Evolutionary conservation across 2,888 invertebrate species (phyloP).

Genomic region (Hirtodrosophila duncani): DNA sequence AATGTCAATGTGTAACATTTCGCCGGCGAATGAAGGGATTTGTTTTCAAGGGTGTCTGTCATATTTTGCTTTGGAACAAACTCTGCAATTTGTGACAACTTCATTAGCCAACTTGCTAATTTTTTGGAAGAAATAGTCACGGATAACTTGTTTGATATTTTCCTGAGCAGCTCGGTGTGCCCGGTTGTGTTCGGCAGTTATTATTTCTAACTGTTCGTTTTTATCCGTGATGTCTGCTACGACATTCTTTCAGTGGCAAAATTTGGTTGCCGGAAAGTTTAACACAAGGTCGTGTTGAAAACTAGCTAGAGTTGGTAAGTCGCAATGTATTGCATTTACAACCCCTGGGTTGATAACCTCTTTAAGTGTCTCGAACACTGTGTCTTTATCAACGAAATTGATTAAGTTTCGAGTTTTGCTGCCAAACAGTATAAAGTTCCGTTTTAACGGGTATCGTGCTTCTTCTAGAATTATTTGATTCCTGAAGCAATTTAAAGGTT

Average conservation of each 20-base stretch:
- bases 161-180: conserved; percentile 25
- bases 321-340: conserved; percentile 11
- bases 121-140: conserved; percentile 30
- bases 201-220: conserved; percentile 3
- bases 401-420: background rate
- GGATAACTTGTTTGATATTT: conserved; percentile 19
- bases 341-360: background rate
- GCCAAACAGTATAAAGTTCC: background rate
- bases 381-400: background rate
- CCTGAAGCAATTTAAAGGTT: conserved; percentile 2
- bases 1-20: conserved; percentile 4
- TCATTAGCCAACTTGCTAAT: conserved; percentile 20
- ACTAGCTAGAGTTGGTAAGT: background rate
- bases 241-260: conserved; percentile 9
- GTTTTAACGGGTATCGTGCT: background rate
- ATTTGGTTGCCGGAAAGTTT: conserved; percentile 4
- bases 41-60: conserved; percentile 3
- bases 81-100: background rate
- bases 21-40: background rate
- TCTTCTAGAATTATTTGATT: conserved; percentile 2
- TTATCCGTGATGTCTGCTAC: background rate
- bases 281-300: conserved; percentile 4
- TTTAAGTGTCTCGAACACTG: background rate
- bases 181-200: conserved; percentile 6
- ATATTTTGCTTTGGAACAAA: conserved; percentile 4